Evolutionary conservation across 1,140 invertebrate species (phyloP).

Genomic region (Drosophila kohkoa): DNA sequence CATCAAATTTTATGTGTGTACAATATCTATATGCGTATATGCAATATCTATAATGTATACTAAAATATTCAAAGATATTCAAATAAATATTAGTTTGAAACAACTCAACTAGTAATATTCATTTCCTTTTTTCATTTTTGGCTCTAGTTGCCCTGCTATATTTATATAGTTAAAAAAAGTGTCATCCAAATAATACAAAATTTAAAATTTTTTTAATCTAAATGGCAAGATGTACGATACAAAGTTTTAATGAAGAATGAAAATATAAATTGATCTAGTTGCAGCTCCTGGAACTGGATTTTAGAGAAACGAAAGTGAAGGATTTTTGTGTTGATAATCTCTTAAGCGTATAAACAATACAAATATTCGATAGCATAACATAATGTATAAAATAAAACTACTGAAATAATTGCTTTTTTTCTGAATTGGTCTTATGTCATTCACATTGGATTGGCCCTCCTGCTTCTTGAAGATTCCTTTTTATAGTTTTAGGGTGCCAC

Average conservation of each 20-base stretch:
- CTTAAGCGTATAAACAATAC: not conserved
- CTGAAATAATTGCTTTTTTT: too few relatives aligned
- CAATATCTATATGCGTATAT: conserved; percentile 46
- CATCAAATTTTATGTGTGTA: conserved; percentile 74
- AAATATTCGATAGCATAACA: not conserved
- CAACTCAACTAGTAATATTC: not conserved
- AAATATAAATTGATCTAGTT: too few relatives aligned
- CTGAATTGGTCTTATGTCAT: too few relatives aligned
- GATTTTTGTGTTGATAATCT: not conserved
- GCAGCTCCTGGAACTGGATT: too few relatives aligned
- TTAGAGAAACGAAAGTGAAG: not conserved
- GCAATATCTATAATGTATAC: conserved; percentile 5
- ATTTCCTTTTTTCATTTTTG: not conserved
- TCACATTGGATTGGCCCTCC: too few relatives aligned
- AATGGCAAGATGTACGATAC: not conserved
- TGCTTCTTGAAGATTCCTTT: too few relatives aligned
- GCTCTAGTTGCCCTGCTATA: too few relatives aligned
- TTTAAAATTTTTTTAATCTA: not conserved
- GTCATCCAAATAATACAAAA: not conserved
- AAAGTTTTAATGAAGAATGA: not conserved
- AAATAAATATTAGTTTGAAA: conserved; percentile 22
- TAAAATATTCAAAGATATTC: conserved; percentile 62
- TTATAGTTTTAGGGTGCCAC: too few relatives aligned
- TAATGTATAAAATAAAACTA: not conserved
- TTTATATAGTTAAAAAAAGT: not conserved